Evolutionary conservation across 2,888 invertebrate species (phyloP).

Genomic region (Drosophila putrida): DNA sequence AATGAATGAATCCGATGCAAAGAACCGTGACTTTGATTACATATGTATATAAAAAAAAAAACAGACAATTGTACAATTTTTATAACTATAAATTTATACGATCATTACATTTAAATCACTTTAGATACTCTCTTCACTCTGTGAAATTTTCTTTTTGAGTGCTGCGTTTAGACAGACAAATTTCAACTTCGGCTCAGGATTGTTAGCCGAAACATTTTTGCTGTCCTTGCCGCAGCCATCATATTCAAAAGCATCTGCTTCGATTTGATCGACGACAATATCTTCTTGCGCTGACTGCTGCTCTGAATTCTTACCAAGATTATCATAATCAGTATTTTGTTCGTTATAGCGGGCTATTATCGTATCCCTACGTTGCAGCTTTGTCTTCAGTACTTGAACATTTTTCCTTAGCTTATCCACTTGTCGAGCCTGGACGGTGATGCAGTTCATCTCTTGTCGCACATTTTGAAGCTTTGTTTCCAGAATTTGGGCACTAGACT

Average conservation of each 20-base stretch:
- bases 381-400: conserved; percentile 36
- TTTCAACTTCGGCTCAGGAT: conserved; percentile 1
- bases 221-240: conserved; percentile 2
- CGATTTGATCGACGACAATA: neutral
- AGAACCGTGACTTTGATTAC: conserved; percentile 1
- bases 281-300: conserved; percentile 2
- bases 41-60: conserved; percentile 6
- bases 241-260: neutral
- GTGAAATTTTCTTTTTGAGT: conserved; percentile 23
- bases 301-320: conserved; percentile 21
- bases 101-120: neutral
- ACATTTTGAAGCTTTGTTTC: conserved; percentile 55
- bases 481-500: conserved; percentile 42
- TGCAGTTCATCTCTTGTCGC: conserved; percentile 46
- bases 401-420: conserved; percentile 44
- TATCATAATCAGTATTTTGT: conserved; percentile 40
- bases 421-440: conserved; percentile 37
- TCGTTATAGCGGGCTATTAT: conserved; percentile 54
- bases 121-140: neutral
- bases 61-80: neutral
- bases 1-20: conserved; percentile 9
- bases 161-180: conserved; percentile 43
- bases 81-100: neutral
- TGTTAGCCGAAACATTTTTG: neutral
- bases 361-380: conserved; percentile 49